A percentile compares a stretch with the other conserved stretches of the same genome.
Conservation (phyloP, 2,797 vertebrate species). For the Lates japonicus region DNA sequence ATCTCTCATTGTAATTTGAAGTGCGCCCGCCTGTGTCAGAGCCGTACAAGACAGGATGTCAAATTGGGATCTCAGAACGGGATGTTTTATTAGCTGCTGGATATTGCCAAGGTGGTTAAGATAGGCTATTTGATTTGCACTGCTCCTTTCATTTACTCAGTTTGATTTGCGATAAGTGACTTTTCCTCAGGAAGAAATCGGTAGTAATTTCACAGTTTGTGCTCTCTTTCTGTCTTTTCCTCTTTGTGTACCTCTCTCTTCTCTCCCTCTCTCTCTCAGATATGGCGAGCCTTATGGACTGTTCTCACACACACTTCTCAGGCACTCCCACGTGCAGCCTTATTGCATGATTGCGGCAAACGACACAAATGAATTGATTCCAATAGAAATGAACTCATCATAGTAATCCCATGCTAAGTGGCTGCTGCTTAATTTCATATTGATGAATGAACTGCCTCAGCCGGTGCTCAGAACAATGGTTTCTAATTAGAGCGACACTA, state of each 20-base stretch:
- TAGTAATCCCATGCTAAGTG: constrained; percentile 79
- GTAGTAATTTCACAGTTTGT: constrained; percentile 72
- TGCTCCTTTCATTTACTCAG: constrained; percentile 71
- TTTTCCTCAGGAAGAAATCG: constrained; percentile 64
- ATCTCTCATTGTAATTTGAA: constrained; percentile 66
- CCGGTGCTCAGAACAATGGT: constrained; percentile 74
- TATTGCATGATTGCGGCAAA: constrained; percentile 53
- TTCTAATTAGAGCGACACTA: constrained; percentile 79
- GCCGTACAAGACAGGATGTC: constrained; percentile 52
- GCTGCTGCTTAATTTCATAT: constrained; percentile 82
- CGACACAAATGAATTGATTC: constrained; percentile 78
- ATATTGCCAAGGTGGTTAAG: constrained; percentile 70
- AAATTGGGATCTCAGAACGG: constrained; percentile 59
- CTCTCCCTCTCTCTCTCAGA: constrained; percentile 2
- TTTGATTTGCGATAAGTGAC: constrained; percentile 78
- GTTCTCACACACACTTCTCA: constrained; percentile 37
- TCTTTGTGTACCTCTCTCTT: constrained; percentile 8
- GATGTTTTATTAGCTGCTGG: constrained; percentile 71
- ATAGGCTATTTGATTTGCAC: constrained; percentile 71
- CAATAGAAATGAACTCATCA: constrained; percentile 76
- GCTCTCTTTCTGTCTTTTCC: constrained; percentile 44
- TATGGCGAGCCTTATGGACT: constrained; percentile 29
- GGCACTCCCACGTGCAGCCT: constrained; percentile 49
- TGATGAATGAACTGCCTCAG: constrained; percentile 77
- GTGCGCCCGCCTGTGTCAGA: constrained; percentile 44